Conservation (phyloP, 2,113 vertebrate species). For the Mormyrus lacerda region DNA sequence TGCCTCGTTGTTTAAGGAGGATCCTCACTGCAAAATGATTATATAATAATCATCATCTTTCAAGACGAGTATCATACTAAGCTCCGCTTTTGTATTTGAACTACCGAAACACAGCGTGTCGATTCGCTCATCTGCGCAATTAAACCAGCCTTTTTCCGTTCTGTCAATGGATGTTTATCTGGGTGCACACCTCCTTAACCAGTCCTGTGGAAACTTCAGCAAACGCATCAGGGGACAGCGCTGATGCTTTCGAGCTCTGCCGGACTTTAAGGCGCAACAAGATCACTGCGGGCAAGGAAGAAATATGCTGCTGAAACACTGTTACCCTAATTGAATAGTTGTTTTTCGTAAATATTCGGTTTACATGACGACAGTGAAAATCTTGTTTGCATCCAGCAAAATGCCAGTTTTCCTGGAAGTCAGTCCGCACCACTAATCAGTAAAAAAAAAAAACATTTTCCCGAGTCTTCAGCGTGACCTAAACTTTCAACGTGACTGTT, state of each 20-base stretch:
- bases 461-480: not conserved
- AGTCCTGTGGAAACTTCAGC: slow-evolving; percentile 8
- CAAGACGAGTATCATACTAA: not conserved
- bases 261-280: not conserved
- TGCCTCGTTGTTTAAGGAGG: slow-evolving; percentile 2
- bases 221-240: not conserved
- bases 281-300: not conserved
- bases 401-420: not conserved
- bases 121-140: not conserved
- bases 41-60: not conserved
- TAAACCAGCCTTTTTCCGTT: slow-evolving; percentile 3
- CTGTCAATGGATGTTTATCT: not conserved
- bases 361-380: not conserved
- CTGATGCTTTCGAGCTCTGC: not conserved
- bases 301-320: not conserved
- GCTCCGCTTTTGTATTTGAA: not conserved
- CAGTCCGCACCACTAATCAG: not conserved
- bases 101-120: not conserved
- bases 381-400: not conserved
- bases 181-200: slow-evolving; percentile 7
- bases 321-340: not conserved
- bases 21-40: not conserved
- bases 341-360: not conserved
- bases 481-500: not conserved
- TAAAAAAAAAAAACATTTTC: not conserved